Evolutionary conservation across 1,140 invertebrate species (phyloP).

Genomic region (Steinernema khuongi): DNA sequence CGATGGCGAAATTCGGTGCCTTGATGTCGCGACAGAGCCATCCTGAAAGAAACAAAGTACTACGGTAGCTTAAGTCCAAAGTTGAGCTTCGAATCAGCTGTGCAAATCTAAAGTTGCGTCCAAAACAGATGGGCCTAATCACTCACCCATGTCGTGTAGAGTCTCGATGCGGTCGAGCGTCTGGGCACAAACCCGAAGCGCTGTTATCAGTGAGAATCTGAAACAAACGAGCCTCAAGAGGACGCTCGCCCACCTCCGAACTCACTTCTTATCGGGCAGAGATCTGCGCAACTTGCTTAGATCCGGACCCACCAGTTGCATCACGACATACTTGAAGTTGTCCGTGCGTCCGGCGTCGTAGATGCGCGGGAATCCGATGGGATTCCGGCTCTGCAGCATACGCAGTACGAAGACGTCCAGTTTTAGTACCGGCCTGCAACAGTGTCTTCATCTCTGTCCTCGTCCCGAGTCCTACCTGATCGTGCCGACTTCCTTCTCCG

Average conservation of each 20-base stretch:
- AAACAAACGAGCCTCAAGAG: slow-evolving; percentile 18
- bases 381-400: background rate
- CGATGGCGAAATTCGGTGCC: slow-evolving; percentile 47
- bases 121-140: slow-evolving; percentile 11
- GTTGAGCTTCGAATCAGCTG: too few species aligned
- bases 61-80: too few species aligned
- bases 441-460: too few species aligned
- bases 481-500: slow-evolving; percentile 6
- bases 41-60: background rate
- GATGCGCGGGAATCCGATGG: slow-evolving; percentile 30
- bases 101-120: too few species aligned
- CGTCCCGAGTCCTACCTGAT: background rate
- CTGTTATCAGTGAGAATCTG: slow-evolving; percentile 39
- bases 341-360: slow-evolving; percentile 32
- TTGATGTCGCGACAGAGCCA: slow-evolving; percentile 46
- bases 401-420: background rate
- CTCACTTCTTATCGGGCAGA: slow-evolving; percentile 12
- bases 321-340: slow-evolving; percentile 31
- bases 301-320: slow-evolving; percentile 36
- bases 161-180: slow-evolving; percentile 40
- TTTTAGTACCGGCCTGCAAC: slow-evolving; percentile 4
- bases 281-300: slow-evolving; percentile 30
- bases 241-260: background rate
- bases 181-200: slow-evolving; percentile 34
- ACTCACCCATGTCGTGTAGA: slow-evolving; percentile 40